Evolutionary conservation across 92 coral and sea anemone species (phyloP).

Genomic region (Scolanthus callimorphus): DNA sequence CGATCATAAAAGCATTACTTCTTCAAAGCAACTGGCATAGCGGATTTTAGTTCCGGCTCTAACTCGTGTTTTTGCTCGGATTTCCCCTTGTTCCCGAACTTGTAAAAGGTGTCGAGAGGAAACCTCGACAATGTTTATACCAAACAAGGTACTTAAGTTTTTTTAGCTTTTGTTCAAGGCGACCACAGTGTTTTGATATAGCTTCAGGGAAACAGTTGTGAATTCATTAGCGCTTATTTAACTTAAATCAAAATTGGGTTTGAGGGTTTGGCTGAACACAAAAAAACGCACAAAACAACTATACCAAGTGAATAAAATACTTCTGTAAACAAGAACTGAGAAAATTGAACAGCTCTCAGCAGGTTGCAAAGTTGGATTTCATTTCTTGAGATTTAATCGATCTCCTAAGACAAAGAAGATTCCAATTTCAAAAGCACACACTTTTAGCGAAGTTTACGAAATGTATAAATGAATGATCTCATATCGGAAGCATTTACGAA

Average conservation of each 20-base stretch:
- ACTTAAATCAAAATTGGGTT: background rate
- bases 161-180: background rate
- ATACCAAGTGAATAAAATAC: background rate
- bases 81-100: background rate
- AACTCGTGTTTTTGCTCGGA: background rate
- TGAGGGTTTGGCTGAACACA: background rate
- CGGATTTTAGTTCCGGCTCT: background rate
- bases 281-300: background rate
- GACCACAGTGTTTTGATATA: slow-evolving; percentile 1
- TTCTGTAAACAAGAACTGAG: background rate
- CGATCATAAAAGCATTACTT: background rate
- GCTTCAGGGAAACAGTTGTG: slow-evolving; percentile 6
- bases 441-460: background rate
- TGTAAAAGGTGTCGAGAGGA: background rate
- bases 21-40: background rate
- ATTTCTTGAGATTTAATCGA: background rate
- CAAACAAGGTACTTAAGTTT: background rate
- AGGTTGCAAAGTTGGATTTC: background rate
- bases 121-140: background rate
- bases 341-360: background rate
- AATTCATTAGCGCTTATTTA: background rate
- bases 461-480: background rate
- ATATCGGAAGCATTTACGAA: slow-evolving; percentile 2
- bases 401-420: background rate
- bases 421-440: background rate